Evolutionary conservation across 2,888 invertebrate genomes (phyloP).

Genomic region (Synergus gifuensis): DNA sequence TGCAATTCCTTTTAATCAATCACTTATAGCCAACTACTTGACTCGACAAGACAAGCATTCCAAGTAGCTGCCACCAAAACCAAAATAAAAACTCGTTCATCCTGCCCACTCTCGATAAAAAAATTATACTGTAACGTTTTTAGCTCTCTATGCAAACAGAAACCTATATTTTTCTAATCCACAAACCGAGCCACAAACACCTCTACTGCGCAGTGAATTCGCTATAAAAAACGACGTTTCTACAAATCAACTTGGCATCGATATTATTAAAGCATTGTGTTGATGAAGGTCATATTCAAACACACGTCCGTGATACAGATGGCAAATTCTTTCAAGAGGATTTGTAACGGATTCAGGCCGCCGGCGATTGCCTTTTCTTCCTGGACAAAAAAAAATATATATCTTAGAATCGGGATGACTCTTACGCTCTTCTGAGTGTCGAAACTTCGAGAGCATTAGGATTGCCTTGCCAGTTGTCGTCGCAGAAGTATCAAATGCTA

Average conservation of each 20-base stretch:
- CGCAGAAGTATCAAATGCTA: conserved; percentile 57
- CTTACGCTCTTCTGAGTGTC: conserved; percentile 26
- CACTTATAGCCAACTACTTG: background rate
- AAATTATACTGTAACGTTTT: background rate
- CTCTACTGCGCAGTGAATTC: background rate
- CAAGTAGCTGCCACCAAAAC: background rate
- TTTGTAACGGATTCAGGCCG: conserved; percentile 9
- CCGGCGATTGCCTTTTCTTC: conserved; percentile 35
- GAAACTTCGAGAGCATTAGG: conserved; percentile 24
- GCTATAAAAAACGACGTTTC: background rate
- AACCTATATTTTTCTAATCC: conserved; percentile 16
- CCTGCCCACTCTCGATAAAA: background rate
- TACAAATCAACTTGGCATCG: background rate
- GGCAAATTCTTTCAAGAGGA: conserved; percentile 32
- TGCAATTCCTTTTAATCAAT: background rate
- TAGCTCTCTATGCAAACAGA: background rate
- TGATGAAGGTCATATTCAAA: conserved; percentile 8
- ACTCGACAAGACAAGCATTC: background rate
- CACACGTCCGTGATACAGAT: conserved; percentile 32
- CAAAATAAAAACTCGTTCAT: background rate
- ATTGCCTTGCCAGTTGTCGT: conserved; percentile 48
- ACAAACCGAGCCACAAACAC: background rate
- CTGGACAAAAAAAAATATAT: conserved; percentile 13
- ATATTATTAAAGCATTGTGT: conserved; percentile 23
- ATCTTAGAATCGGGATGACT: conserved; percentile 24